These are phyloP conservation scores for Lichenostomus cassidix DNA, from an alignment of 2,113 vertebrate species.

Conservation along the genomic window DNA sequence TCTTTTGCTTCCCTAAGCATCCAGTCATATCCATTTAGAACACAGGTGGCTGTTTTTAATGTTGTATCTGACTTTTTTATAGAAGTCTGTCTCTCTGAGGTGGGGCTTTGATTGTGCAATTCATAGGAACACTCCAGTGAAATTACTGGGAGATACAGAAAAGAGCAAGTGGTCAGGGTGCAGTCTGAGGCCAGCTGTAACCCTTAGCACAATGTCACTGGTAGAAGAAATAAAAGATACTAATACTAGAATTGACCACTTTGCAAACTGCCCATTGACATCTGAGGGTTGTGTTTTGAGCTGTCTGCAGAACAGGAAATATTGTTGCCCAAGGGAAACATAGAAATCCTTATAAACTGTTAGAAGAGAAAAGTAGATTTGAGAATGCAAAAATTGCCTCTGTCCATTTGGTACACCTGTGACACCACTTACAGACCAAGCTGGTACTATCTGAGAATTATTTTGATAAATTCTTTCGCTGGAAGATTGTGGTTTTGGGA, in stretches of 20 bases:
- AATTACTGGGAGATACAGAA: neutral
- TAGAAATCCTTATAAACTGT: neutral
- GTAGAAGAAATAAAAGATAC: neutral
- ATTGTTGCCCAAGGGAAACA: neutral
- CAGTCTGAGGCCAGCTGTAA: neutral
- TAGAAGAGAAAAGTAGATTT: neutral
- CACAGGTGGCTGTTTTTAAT: neutral
- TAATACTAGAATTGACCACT: neutral
- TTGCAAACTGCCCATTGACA: neutral
- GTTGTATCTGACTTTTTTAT: neutral
- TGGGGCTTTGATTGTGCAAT: neutral
- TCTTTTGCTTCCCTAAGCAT: neutral
- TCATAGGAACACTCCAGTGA: neutral
- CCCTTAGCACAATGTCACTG: no score
- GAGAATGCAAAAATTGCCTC: neutral
- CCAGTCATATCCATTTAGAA: accelerated
- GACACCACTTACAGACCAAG: neutral
- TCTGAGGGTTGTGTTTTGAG: neutral
- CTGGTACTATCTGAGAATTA: neutral
- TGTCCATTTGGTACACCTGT: neutral
- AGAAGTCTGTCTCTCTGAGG: neutral
- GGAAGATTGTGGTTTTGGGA: neutral
- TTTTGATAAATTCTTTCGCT: neutral
- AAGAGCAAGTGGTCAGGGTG: neutral
- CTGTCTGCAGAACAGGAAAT: neutral